Evolutionary conservation across 2,797 vertebrate genomes (phyloP), one percentile per base, ranked within the genome.

Genomic region (Falco concolor): DNA sequence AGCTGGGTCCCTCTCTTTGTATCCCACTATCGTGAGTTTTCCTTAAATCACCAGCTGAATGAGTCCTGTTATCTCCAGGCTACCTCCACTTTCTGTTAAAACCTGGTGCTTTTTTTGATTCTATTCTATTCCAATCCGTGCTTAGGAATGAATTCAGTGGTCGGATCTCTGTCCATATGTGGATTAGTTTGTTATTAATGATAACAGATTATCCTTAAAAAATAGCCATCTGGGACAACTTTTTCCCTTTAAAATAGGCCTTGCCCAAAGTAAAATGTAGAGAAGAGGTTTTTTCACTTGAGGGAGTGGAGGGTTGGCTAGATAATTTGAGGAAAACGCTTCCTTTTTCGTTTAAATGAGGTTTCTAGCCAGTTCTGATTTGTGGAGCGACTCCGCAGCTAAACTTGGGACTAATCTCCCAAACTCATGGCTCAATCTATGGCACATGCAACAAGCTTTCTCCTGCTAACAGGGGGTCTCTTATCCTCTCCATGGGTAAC

Each of bases 391-490:
- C 24, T 54, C 5, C 1, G 0, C 15, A 60, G 75, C 34, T 47
- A 45, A 14, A 14, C 20, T 15, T 6, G 47, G 19, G 17, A 38
- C 16, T 50, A 13, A 10, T 16, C 9, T 40, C 34, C 2, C 8
- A 7, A 23, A 28, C 14, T 32, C 50, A 9, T 4, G 1, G 0
- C 10, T 67, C 9, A 16, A 12, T 6, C 23, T 5, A 22, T n/a
- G 49, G n/a, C 38, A 54, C 0, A 1, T 75, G 20, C 14, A 18
- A 5, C 6, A 13, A 5, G 40, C 23, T 56, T 53, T 75, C 36
- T 79, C 19, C 53, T 83, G 68, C 5, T 30, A 2, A 3, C 42
- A 61, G 52, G 28, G 18, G 9, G 11, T 34, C 23, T 73, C 44
- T 86, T 4, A 22, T 24, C 47, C 30, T 83, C 83, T 64, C 85